phyloP scores from a whole-genome alignment of 2,113 vertebrate species.

The Pterocles burchelli region DNA sequence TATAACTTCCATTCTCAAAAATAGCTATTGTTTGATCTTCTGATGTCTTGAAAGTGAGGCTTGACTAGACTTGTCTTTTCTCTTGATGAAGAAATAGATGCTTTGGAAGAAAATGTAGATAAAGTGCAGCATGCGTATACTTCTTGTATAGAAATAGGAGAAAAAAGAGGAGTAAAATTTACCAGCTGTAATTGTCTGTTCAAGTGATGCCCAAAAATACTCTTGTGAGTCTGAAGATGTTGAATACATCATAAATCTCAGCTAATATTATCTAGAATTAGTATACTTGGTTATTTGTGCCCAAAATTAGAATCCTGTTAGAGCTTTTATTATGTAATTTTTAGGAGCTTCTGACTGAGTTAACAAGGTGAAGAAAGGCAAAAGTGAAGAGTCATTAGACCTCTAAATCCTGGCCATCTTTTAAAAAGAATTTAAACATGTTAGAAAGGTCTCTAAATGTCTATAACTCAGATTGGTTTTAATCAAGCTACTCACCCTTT shows the following conservation, averaged over 20 bases:
- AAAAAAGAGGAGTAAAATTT: neutral
- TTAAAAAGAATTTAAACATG: neutral
- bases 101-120: neutral
- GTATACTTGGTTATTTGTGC: slow-evolving; percentile 22
- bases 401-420: neutral
- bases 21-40: neutral
- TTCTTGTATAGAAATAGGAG: neutral
- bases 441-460: neutral
- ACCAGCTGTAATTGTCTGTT: slow-evolving; percentile 19
- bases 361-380: neutral
- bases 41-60: neutral
- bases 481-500: neutral
- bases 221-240: slow-evolving; percentile 1
- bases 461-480: neutral
- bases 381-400: neutral
- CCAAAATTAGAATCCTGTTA: neutral
- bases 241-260: slow-evolving; percentile 47
- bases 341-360: neutral
- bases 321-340: neutral
- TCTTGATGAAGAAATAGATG: neutral
- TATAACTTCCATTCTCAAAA: neutral
- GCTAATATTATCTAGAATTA: slow-evolving; percentile 37
- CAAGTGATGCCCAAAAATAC: neutral
- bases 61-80: neutral
- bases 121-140: neutral